Evolutionary conservation across 2,113 vertebrate species (phyloP).

Genomic region (Eurypyga helias): DNA sequence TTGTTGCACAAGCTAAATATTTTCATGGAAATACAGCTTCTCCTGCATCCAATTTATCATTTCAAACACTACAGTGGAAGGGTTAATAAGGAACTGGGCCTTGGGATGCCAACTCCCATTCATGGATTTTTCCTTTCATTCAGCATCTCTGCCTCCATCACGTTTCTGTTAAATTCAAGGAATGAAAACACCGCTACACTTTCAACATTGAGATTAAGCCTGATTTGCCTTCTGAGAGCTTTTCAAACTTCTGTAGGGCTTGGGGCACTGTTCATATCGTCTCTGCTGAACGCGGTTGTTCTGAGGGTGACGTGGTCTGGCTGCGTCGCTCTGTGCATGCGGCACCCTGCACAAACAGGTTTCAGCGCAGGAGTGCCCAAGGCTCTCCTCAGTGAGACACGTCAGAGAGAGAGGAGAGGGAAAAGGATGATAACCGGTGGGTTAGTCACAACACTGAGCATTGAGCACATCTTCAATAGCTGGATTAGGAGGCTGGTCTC

Average conservation of each 20-base stretch:
- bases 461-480: neutral
- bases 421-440: neutral
- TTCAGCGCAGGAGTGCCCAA: neutral
- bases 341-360: neutral
- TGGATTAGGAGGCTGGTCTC: neutral
- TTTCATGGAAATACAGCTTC: neutral
- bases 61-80: neutral
- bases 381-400: neutral
- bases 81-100: neutral
- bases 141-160: neutral
- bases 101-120: neutral
- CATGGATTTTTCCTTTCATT: neutral
- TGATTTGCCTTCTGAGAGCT: neutral
- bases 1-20: neutral
- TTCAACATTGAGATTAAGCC: neutral
- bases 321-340: neutral
- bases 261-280: neutral
- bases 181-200: neutral
- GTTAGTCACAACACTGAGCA: neutral
- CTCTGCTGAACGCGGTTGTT: neutral
- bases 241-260: neutral
- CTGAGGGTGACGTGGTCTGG: neutral
- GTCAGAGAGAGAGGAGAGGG: neutral
- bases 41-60: neutral
- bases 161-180: neutral